phyloP scores from a whole-genome alignment of 2,888 invertebrate species.

The Leptarthrus brevirostris region DNA sequence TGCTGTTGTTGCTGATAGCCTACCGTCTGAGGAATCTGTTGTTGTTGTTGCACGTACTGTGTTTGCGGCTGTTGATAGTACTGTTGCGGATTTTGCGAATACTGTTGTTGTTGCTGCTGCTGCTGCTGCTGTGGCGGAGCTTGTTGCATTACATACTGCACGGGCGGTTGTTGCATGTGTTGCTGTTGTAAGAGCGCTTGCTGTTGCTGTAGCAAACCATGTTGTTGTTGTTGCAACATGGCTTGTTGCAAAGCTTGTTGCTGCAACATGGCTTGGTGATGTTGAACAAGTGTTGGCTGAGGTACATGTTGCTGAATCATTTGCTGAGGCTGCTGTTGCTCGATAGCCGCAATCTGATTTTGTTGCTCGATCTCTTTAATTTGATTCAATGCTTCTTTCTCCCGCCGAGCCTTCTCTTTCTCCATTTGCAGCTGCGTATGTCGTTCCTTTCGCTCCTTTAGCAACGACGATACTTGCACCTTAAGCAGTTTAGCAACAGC shows the following conservation, averaged over 20 bases:
- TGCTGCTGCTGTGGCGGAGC: constrained; percentile 48
- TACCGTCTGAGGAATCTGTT: constrained; percentile 59
- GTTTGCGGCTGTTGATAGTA: constrained; percentile 60
- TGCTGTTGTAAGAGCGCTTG: constrained; percentile 55
- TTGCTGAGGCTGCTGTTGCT: constrained; percentile 53
- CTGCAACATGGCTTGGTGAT: constrained; percentile 53
- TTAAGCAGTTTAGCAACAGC: constrained; percentile 91
- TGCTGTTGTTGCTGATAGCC: constrained; percentile 51
- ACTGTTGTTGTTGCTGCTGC: constrained; percentile 58
- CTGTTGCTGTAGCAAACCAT: constrained; percentile 57
- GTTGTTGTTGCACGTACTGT: constrained; percentile 51
- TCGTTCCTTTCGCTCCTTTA: constrained; percentile 72
- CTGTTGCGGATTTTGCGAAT: constrained; percentile 55
- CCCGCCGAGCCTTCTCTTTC: constrained; percentile 69
- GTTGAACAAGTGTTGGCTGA: constrained; percentile 52
- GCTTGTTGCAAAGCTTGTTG: constrained; percentile 58
- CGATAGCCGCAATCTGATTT: constrained; percentile 52
- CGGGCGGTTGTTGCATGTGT: constrained; percentile 48
- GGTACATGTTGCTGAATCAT: constrained; percentile 49
- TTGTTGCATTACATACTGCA: constrained; percentile 54
- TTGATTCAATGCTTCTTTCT: constrained; percentile 69
- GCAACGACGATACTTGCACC: constrained; percentile 73
- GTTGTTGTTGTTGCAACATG: constrained; percentile 55
- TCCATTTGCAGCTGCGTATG: constrained; percentile 73
- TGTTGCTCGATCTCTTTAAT: constrained; percentile 69